A percentile compares a stretch with the other conserved stretches of the same genome.
Conservation (phyloP, 2,888 invertebrate genomes). For the Leucoma salicis region DNA sequence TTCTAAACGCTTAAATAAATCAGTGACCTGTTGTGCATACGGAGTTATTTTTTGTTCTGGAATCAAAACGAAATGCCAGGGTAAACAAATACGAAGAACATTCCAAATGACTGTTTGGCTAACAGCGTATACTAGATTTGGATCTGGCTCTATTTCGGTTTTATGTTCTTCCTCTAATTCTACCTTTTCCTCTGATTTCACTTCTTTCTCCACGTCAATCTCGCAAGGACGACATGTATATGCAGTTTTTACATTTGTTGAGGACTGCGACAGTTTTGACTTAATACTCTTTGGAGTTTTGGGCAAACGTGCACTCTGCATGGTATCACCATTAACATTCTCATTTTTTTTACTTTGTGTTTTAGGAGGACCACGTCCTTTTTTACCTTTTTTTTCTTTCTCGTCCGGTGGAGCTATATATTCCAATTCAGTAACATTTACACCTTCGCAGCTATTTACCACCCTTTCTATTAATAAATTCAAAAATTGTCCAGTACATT, state of each 20-base stretch:
- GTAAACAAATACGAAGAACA: conserved; percentile 61
- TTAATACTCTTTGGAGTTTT: conserved; percentile 40
- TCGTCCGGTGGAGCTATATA: conserved; percentile 44
- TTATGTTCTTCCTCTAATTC: conserved; percentile 50
- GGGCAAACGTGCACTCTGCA: conserved; percentile 52
- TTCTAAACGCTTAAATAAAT: conserved; percentile 51
- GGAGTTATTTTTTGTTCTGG: conserved; percentile 53
- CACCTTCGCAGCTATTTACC: conserved; percentile 58
- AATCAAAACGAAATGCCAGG: conserved; percentile 64
- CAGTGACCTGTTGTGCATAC: conserved; percentile 49
- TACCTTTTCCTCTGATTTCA: conserved; percentile 44
- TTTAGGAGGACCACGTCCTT: conserved; percentile 10
- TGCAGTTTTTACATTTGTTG: conserved; percentile 51
- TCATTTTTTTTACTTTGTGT: conserved; percentile 47
- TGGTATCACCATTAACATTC: not conserved
- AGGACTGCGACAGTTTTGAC: conserved; percentile 43
- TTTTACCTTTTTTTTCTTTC: conserved; percentile 42
- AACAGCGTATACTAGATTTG: conserved; percentile 56
- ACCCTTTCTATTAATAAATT: conserved; percentile 55
- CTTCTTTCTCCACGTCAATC: conserved; percentile 48
- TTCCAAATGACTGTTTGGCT: conserved; percentile 67
- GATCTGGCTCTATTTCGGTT: conserved; percentile 46
- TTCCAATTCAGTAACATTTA: conserved; percentile 58
- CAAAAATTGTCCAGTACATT: conserved; percentile 56
- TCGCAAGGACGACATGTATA: conserved; percentile 66